Conservation (phyloP, 2,797 vertebrate species). For the Menidia menidia region DNA sequence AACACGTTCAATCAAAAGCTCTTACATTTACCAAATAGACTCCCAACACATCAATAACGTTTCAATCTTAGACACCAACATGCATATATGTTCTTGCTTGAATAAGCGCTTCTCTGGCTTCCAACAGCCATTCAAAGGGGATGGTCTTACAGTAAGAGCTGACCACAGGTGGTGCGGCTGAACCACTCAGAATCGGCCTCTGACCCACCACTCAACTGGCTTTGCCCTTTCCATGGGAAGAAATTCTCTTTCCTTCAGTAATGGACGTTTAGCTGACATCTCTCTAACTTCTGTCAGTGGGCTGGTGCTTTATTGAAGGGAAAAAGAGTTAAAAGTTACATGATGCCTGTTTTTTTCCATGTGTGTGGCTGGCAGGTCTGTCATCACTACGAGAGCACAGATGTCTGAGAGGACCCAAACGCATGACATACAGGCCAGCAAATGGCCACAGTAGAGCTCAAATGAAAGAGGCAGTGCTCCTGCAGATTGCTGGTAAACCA, state of each 20-base stretch:
- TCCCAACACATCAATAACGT: too few relatives aligned
- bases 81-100: background rate
- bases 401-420: slow-evolving; percentile 67
- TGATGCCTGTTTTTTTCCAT: slow-evolving; percentile 41
- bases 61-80: background rate
- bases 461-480: slow-evolving; percentile 11
- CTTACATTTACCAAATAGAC: too few relatives aligned
- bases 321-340: slow-evolving; percentile 48
- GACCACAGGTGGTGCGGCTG: slow-evolving; percentile 23
- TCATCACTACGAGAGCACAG: slow-evolving; percentile 55
- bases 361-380: slow-evolving; percentile 71
- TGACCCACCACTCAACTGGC: slow-evolving; percentile 63
- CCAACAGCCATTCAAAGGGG: background rate
- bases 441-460: slow-evolving; percentile 28
- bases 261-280: slow-evolving; percentile 56
- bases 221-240: slow-evolving; percentile 37
- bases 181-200: slow-evolving; percentile 39
- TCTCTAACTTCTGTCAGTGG: slow-evolving; percentile 62
- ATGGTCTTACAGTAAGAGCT: slow-evolving; percentile 28
- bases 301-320: slow-evolving; percentile 49
- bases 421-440: slow-evolving; percentile 36
- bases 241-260: slow-evolving; percentile 33
- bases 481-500: slow-evolving; percentile 32
- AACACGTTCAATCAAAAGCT: background rate
- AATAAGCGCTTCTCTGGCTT: slow-evolving; percentile 5